Conservation (phyloP, 2,888 invertebrate genomes). For the Gastracanthus pulcherrimus region DNA sequence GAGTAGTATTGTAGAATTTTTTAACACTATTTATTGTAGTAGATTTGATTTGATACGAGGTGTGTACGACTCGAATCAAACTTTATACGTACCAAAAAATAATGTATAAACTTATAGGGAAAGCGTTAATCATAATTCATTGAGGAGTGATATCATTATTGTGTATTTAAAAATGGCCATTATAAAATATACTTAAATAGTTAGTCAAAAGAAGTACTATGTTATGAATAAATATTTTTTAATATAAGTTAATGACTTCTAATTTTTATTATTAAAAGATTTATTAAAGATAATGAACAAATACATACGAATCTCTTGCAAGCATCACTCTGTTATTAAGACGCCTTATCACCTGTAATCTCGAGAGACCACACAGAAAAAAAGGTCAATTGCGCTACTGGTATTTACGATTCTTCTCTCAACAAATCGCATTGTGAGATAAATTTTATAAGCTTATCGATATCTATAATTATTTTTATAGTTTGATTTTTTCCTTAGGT, state of each 20-base stretch:
- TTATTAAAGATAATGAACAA: not conserved
- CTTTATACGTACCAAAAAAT: not conserved
- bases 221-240: not conserved
- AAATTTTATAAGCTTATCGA: not conserved
- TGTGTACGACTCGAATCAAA: not conserved
- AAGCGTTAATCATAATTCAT: no score
- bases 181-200: not conserved
- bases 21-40: not conserved
- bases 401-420: not conserved
- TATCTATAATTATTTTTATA: not conserved
- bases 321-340: not conserved
- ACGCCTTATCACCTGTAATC: not conserved
- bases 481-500: not conserved
- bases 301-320: no score
- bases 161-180: not conserved
- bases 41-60: not conserved
- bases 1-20: no score
- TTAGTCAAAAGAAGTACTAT: not conserved
- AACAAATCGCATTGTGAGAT: not conserved
- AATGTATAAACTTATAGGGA: no score
- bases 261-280: not conserved
- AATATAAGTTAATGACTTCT: not conserved
- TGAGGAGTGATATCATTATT: no score
- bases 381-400: not conserved
- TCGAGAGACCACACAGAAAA: not conserved